phyloP scores from a whole-genome alignment of 2,113 vertebrate genomes.

The Megaceryle torquata region DNA sequence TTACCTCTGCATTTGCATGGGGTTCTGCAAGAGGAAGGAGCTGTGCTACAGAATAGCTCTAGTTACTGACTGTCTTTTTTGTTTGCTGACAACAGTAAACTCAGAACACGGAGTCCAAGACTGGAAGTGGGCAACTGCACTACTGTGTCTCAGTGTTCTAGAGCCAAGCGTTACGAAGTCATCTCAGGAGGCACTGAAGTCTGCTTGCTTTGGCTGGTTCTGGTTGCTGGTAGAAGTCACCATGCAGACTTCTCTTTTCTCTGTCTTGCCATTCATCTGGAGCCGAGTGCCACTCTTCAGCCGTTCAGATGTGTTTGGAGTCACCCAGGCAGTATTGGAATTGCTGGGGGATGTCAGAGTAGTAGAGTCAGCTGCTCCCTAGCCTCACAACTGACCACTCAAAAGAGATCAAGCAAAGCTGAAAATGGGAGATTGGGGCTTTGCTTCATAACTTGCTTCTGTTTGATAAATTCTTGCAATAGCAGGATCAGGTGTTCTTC shows the following conservation, averaged over 20 bases:
- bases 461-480: neutral
- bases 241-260: neutral
- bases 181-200: neutral
- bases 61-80: neutral
- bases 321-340: neutral
- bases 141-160: neutral
- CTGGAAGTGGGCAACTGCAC: too few species aligned
- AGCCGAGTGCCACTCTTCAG: neutral
- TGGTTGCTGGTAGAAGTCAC: neutral
- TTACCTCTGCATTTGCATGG: neutral
- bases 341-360: neutral
- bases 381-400: neutral
- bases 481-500: neutral
- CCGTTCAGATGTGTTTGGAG: neutral
- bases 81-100: neutral
- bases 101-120: neutral
- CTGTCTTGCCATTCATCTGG: neutral
- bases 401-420: neutral
- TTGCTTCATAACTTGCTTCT: neutral
- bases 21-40: neutral
- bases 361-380: neutral
- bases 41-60: neutral
- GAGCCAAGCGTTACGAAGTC: neutral
- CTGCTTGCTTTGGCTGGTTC: neutral
- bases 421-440: neutral